Conservation (phyloP, 1,140 invertebrate genomes). For the Cataglyphis hispanica region DNA sequence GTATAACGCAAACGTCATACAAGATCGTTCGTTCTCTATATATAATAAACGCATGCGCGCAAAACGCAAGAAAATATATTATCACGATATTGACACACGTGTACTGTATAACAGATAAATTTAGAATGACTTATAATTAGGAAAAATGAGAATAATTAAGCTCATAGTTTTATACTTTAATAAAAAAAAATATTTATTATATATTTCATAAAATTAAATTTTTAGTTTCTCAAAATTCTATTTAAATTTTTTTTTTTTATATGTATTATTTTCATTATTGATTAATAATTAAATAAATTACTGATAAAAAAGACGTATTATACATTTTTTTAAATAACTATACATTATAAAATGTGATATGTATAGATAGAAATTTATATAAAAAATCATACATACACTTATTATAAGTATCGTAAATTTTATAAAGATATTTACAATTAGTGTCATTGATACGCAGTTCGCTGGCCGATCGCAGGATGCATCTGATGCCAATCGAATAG, state of each 20-base stretch:
- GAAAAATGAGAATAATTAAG: background rate
- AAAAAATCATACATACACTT: background rate
- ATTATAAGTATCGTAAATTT: background rate
- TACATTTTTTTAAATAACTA: too few species aligned
- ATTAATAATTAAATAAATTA: constrained; percentile 4
- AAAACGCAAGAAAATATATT: background rate
- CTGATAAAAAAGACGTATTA: background rate
- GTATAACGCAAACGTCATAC: background rate
- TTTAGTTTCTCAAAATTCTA: background rate
- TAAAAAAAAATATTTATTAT: background rate
- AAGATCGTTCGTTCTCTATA: background rate
- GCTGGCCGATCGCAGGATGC: constrained; percentile 4
- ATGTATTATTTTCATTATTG: background rate
- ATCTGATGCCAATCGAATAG: constrained; percentile 48
- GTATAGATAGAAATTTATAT: background rate
- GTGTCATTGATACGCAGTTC: constrained; percentile 5
- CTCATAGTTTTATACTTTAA: background rate
- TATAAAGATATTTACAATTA: background rate
- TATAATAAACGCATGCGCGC: constrained; percentile 18
- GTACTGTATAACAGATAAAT: constrained; percentile 26
- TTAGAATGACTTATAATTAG: background rate
- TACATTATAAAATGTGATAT: background rate
- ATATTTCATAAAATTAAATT: background rate
- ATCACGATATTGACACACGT: constrained; percentile 13
- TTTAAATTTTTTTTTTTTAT: background rate